Conservation (phyloP, 1,140 invertebrate genomes). For the Dufourea novaeangliae region DNA sequence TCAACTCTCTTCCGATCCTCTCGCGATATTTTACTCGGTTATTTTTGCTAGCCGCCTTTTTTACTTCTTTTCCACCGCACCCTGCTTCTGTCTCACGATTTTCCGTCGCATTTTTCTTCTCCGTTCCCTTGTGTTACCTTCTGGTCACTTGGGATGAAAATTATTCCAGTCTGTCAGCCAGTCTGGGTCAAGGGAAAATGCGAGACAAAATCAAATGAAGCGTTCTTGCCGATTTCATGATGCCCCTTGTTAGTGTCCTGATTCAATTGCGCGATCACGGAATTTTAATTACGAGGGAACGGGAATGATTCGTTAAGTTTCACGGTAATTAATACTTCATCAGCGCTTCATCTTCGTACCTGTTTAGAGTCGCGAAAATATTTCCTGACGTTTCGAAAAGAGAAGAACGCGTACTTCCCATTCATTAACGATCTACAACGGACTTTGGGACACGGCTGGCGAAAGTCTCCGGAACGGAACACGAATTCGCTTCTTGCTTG, state of each 20-base stretch:
- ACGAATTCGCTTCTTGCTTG: background rate
- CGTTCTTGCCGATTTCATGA: background rate
- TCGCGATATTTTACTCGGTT: constrained; percentile 73
- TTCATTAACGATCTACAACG: background rate
- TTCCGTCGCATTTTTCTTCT: background rate
- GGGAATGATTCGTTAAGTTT: background rate
- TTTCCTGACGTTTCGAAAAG: background rate
- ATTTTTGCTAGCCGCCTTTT: constrained; percentile 62
- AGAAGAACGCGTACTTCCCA: no score
- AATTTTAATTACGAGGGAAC: constrained; percentile 14
- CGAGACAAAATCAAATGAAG: constrained; percentile 24
- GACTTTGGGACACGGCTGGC: background rate
- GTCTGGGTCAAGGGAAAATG: constrained; percentile 7
- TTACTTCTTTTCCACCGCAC: constrained; percentile 51
- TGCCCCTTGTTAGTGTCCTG: constrained; percentile 11
- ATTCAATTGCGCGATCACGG: constrained; percentile 19
- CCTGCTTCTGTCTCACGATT: constrained; percentile 41
- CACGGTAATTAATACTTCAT: background rate
- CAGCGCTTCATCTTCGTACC: background rate
- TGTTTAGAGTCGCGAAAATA: background rate
- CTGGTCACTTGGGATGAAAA: constrained; percentile 17
- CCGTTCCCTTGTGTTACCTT: background rate
- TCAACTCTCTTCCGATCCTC: constrained; percentile 57
- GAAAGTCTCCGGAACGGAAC: background rate
- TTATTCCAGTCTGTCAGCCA: constrained; percentile 22